Base-by-base conservation (phyloP, 2,113 vertebrate species). In the Eira barbara region DNA sequence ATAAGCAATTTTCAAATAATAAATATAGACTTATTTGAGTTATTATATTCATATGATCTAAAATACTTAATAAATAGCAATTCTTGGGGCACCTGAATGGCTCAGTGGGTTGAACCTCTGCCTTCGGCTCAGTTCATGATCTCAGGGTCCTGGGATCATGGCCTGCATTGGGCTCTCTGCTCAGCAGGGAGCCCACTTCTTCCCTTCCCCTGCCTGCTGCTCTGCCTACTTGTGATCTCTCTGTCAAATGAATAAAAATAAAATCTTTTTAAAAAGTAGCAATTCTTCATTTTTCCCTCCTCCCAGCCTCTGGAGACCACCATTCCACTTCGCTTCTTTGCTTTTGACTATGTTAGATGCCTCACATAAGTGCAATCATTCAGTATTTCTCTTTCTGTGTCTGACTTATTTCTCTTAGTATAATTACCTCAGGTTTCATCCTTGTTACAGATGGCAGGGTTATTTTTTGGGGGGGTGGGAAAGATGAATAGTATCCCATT, bases 21-120 rank as follows among this genome's bases (percentile, higher is more conserved):
- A 92, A 95, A 78, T 17, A 97, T 23, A 36, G 92, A 97, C 98
- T 97, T 79, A 92, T 97, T 94, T 96, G 96, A 97, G 95, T 73
- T 34, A 93, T 71, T 15, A 84, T 96, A 83, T 94, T 97, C 85
- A 97, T 96, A 89, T 29, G 34, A 25, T 47, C 82, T 97, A 67
- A 95, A 91, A 61, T 74, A 42, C 23, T 25, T 42, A 14, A 14
- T 74, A 42, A 74, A 42, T 29, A 45, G 14, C 25, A 18, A 55
- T 55, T 55, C 52, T 55, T 55, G 52, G 15, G 15, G 5, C 52
- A 55, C 17, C 52, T 18, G 52, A 55, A 55, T 55, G 52, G 17
- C 17, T 55, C 52, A 55, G 52, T 55, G 52, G 52, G 17, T 55
- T 55, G 52, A 55, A 55, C 52, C 52, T 55, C 52, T 55, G 17